Base-by-base conservation (phyloP, 2,797 vertebrate genomes). In the Sebastiscus albofasciatus region DNA sequence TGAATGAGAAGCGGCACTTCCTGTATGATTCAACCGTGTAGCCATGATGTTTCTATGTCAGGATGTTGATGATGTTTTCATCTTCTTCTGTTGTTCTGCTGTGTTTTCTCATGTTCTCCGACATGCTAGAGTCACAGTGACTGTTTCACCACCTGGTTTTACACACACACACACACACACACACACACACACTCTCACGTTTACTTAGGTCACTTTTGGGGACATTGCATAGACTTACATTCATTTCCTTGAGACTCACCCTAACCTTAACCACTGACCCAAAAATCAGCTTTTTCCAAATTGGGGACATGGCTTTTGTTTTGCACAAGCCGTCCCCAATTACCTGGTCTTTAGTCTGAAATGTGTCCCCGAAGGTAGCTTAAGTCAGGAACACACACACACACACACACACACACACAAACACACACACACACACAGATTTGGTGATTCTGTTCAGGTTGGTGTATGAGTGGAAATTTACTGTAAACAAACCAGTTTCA, bases 1-100 rank as follows among this genome's bases (percentile, higher is more conserved):
- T 72, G 77, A 78, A 74, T 82, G 83, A 22, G 79, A 79, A 72
- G 16, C 49, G n/a, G 75, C 78, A 34, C 61, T 72, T 66, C 52
- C 52, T 49, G 49, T 31, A 4, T 8, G 39, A 64, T 8, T 11
- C 67, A 8, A 12, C 24, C 12, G 61, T 61, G 80, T 20, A 36
- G 75, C 67, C 6, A 0, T 22, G 18, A 74, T 71, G 66, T 66
- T 58, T n/a, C 56, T 67, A 20, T 67, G 60, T 66, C 62, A 10
- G 33, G 72, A 56, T 77, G 56, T 11, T 62, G 31, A 64, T 10
- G 73, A 64, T 81, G 81, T 58, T 84, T 46, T 84, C 73, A 79
- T 59, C 56, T 34, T 59, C 56, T 29, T 22, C 52, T 75, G 61
- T 24, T 69, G 81, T 58, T 75, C 66, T 87, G 78, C 72, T 79